Base-by-base conservation (phyloP, 1,140 invertebrate species). In the Battus philenor region DNA sequence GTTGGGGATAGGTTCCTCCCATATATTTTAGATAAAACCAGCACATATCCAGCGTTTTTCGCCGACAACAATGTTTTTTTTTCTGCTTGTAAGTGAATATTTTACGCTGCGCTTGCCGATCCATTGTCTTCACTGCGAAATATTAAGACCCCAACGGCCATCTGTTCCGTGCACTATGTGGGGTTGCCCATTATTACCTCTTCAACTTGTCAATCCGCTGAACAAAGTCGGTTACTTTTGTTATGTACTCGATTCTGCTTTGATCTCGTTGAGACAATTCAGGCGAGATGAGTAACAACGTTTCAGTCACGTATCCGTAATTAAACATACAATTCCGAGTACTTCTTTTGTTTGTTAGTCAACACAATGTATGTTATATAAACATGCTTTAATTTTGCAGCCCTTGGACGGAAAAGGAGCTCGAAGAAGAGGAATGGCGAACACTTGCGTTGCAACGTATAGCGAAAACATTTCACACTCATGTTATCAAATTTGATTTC, bases 401-500 rank as follows among this genome's bases (percentile, higher is more conserved):
- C 44, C 36, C 66, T 3, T 85, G 81, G 81, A 65, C 65, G 1
- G 81, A 85, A 12, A 73, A 77, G 30, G 73, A 79, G 29, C 36
- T 83, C 2, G 83, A 87, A 24, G 74, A 76, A 51, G 70, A 65
- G 0, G 82, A 86, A 50, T 87, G 83, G 83, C 60, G 69, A 3
- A 69, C 72, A 1, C 54, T 86, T 1, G 82, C 79, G 8, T 43
- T 86, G 8, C 68, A 85, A 38, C 78, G 85, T 41, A 77, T 90
- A 73, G 84, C 79, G 4, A 86, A 86, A 67, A 74, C 88, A 8
- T 64, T 90, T 0, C 74, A 77, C 20, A 89, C 89, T 1, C 88
- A 89, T 56, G 88, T 88, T 2, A 65, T 90, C 30, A 89, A 89
- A 54, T 81, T 89, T 15, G 87, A 88, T 44, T 75, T 90, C 31